phyloP scores from a whole-genome alignment of 2,888 invertebrate species.

The Acanthoscelides obtectus region DNA sequence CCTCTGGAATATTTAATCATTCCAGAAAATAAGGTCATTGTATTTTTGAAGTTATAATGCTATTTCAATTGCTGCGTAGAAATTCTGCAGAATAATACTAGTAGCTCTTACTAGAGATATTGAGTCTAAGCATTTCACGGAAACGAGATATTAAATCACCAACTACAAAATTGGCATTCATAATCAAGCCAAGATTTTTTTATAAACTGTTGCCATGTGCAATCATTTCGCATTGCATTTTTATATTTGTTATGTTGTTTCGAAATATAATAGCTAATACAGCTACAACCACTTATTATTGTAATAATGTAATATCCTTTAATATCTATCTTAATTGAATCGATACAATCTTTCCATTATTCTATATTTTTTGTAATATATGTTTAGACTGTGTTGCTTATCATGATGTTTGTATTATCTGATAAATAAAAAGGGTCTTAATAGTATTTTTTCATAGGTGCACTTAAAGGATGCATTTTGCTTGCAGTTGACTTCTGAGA shows the following conservation, averaged over 20 bases:
- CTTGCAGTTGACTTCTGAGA: conserved; percentile 4
- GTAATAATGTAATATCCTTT: background rate
- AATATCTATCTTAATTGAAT: background rate
- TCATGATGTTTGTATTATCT: background rate
- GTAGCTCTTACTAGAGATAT: background rate
- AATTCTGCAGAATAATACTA: background rate
- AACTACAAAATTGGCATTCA: background rate
- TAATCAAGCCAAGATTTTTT: background rate
- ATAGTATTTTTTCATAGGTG: background rate
- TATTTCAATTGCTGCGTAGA: background rate
- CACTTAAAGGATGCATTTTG: background rate
- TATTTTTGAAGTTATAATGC: conserved; percentile 22
- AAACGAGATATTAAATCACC: background rate
- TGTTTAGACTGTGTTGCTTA: background rate
- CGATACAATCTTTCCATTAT: background rate
- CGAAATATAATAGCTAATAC: background rate
- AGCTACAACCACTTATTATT: background rate
- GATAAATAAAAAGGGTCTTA: background rate
- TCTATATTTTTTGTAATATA: background rate
- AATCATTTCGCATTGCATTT: background rate
- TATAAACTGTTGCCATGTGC: background rate
- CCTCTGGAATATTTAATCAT: conserved; percentile 5
- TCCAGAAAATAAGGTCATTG: conserved; percentile 33
- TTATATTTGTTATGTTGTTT: background rate
- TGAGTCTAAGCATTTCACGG: background rate